Evolutionary conservation across 2,888 invertebrate species (phyloP), one percentile per base, ranked within the genome.

Genomic region (Latheticus oryzae): DNA sequence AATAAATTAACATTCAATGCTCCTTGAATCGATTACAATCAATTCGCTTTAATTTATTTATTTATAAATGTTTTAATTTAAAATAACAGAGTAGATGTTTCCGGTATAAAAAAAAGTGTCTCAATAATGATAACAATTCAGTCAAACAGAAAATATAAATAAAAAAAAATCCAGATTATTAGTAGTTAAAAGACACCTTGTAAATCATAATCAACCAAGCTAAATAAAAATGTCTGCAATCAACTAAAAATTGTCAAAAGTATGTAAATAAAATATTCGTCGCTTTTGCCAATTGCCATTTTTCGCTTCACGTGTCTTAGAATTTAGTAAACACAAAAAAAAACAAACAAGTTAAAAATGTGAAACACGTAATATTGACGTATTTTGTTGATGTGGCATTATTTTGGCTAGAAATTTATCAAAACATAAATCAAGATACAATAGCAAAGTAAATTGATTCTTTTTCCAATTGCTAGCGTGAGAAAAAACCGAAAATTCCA

Each of bases 351-450:
- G n/a, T 7, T 23, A 40, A 40, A 43, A 45, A 45, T 45, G 30
- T 17, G 5, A 21, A 9, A 13, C 47, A 47, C 47, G 47, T 47
- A 47, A 35, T 35, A 32, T 32, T 45, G 45, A 45, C 45, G 45
- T 23, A 24, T 24, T 15, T 24, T 33, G 19, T 47, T 47, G 19
- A 45, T 21, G 45, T 23, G 16, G 16, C 23, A 45, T 45, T 45
- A 45, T 45, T 45, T 32, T 9, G 28, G 33, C 16, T 19, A 33
- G n/a, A 45, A 32, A 24, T 47, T 47, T 47, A 47, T 47, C 33
- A 35, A 47, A 47, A 42, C 26, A 47, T 47, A 47, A 47, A 47
- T 47, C 47, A 47, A 23, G 9, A 13, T 13, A 24, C 33, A 35
- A 47, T 32, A 35, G 24, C 12, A 5, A 4, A 17, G 32, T 45